A percentile compares a stretch with the other conserved stretches of the same genome.
Evolutionary conservation across 37 sponge, comb jelly and placozoan genomes (phyloP).

Genomic region (Theonella swinhoei): DNA sequence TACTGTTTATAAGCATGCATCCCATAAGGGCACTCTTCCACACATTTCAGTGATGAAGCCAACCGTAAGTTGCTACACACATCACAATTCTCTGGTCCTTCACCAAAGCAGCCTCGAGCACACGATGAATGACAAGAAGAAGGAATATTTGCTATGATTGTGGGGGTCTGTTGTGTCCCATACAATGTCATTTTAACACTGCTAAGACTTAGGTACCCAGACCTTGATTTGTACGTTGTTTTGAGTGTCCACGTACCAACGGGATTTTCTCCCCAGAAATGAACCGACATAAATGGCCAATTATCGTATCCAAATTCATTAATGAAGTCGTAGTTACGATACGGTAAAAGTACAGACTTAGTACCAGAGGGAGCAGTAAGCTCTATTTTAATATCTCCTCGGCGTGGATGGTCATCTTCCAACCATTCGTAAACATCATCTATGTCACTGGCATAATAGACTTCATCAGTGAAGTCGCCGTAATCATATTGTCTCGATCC

Average conservation of each 20-base stretch:
- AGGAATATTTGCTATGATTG: slow-evolving; percentile 10
- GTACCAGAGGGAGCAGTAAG: slow-evolving; percentile 86
- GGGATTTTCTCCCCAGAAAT: slow-evolving; percentile 79
- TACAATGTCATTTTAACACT: slow-evolving; percentile 13
- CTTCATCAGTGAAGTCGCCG: not conserved
- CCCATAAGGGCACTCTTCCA: slow-evolving; percentile 49
- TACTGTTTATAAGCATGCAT: slow-evolving; percentile 9
- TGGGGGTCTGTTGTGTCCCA: slow-evolving; percentile 42
- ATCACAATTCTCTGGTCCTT: slow-evolving; percentile 54
- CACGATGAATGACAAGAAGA: slow-evolving; percentile 48
- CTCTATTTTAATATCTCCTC: slow-evolving; percentile 68
- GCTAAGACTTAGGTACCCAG: slow-evolving; percentile 31
- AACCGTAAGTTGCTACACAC: slow-evolving; percentile 45
- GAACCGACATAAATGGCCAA: slow-evolving; percentile 86
- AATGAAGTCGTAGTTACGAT: slow-evolving; percentile 52
- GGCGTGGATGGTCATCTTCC: slow-evolving; percentile 10
- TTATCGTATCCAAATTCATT: slow-evolving; percentile 50
- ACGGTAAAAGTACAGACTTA: slow-evolving; percentile 61
- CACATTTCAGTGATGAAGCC: slow-evolving; percentile 60
- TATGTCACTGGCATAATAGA: not conserved
- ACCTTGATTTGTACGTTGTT: not conserved
- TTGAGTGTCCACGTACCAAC: slow-evolving; percentile 64
- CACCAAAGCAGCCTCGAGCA: slow-evolving; percentile 37
- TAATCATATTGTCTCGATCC: not conserved
- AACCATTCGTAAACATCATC: slow-evolving; percentile 18